Percentiles rank a stretch among this genome's conserved stretches.
Conservation (phyloP, 2,797 vertebrate species). For the Tamandua tetradactyla region DNA sequence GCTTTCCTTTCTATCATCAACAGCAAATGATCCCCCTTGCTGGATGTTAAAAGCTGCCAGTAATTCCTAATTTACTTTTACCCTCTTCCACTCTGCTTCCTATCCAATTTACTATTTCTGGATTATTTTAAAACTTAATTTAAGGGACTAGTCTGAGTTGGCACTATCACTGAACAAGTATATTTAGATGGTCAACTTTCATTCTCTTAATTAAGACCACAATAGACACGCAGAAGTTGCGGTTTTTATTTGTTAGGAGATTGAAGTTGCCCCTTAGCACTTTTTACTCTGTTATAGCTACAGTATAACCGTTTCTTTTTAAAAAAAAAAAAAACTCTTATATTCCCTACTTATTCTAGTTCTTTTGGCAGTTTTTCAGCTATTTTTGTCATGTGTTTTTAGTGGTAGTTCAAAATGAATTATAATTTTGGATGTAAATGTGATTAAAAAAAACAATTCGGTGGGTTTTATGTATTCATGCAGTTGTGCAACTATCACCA, state of each 20-base stretch:
- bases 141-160: not conserved
- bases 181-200: not conserved
- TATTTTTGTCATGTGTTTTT: constrained; percentile 17
- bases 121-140: too few relatives aligned
- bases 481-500: too few relatives aligned
- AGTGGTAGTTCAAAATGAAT: constrained; percentile 40
- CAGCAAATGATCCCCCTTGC: not conserved
- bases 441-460: not conserved
- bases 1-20: not conserved
- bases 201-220: not conserved
- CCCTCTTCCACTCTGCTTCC: not conserved
- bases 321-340: not conserved
- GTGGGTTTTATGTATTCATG: constrained; percentile 49
- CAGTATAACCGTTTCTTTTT: not conserved
- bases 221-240: not conserved
- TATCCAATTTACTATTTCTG: not conserved
- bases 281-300: not conserved
- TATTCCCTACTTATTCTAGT: not conserved
- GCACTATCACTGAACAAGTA: not conserved
- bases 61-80: constrained; percentile 34
- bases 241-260: not conserved
- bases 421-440: constrained; percentile 56
- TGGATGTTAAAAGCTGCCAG: not conserved
- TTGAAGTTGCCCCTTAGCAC: not conserved
- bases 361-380: constrained; percentile 18